Base-by-base conservation (phyloP, 2,113 vertebrate species). In the Platichthys flesus region DNA sequence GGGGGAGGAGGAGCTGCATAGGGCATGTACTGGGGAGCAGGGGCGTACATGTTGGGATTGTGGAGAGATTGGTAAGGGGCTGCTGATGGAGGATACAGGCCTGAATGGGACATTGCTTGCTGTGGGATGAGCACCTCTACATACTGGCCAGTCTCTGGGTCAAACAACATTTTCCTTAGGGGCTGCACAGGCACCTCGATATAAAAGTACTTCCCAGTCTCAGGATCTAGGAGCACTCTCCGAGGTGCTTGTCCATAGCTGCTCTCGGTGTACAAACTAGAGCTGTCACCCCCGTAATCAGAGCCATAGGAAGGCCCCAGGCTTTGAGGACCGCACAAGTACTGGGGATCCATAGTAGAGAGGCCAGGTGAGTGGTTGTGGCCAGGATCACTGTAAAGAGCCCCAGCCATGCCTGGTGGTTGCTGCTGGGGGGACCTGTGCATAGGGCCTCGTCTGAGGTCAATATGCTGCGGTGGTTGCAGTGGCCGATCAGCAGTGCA, bases 91-190 rank as follows among this genome's bases (percentile, higher is more conserved):
- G 95, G 94, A 81, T 95, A 99, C 78, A 97, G 67, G 6, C 94
- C 94, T 0, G 95, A 71, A 8, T 96, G 95, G 0, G 94, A 93
- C 67, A 94, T 86, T 6, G 95, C 89, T 47, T 95, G 94, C 0
- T 97, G 95, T 0, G 96, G 96, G 82, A 97, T 95, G 56, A 98
- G 93, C 63, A 98, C 97, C 85, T 99, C 97, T 76, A 99, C 94
- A 59, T 98, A 99, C 78, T 98, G 97, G 65, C 97, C 96, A 0
- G 95, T 97, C 89, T 99, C 97, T 0, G 97, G 97, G 83, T 98
- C 97, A 16, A 97, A 97, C 79, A 98, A 92, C 18, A 95, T 95
- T 82, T 97, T 96, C 76, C 96, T 94, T 56, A 96, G 90, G 8
- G 97, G 97, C 74, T 97, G 97, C 65, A 95, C 91, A 0, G 96